These are phyloP conservation scores for Bradypus variegatus DNA, from an alignment of 2,797 vertebrate species.

Conservation along the genomic window DNA sequence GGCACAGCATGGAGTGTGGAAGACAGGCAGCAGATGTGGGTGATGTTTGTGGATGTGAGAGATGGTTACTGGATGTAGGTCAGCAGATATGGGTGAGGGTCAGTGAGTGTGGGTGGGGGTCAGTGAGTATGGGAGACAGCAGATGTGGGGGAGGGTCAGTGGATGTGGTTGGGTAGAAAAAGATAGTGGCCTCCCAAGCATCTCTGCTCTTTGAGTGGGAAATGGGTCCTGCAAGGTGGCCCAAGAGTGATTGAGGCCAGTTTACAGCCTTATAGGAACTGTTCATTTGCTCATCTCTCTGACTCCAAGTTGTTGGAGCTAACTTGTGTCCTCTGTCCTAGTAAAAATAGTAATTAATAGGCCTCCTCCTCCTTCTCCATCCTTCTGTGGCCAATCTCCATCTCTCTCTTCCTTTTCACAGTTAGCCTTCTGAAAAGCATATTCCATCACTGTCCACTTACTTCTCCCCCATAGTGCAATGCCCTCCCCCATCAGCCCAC, in stretches of 20 bases:
- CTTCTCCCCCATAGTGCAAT: background rate
- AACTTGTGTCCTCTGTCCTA: background rate
- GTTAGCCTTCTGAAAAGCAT: background rate
- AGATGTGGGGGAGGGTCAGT: background rate
- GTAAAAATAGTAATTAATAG: background rate
- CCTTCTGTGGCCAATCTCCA: background rate
- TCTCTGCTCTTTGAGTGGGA: no score
- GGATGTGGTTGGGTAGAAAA: no score
- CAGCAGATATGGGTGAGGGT: no score
- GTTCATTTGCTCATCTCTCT: background rate
- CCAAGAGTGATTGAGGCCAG: accelerated
- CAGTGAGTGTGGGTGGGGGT: background rate
- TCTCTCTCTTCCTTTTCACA: background rate
- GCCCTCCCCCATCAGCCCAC: accelerated
- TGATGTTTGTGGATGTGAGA: background rate
- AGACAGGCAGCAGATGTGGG: no score
- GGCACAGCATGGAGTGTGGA: no score
- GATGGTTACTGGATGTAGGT: accelerated
- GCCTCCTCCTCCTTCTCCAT: background rate
- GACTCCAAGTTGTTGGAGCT: background rate
- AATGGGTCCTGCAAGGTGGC: background rate
- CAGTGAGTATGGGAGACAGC: no score
- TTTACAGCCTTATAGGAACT: background rate
- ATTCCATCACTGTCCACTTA: background rate
- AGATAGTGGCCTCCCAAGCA: accelerated